phyloP scores from a whole-genome alignment of 2,888 invertebrate species.

The Campopleginae sp. region DNA sequence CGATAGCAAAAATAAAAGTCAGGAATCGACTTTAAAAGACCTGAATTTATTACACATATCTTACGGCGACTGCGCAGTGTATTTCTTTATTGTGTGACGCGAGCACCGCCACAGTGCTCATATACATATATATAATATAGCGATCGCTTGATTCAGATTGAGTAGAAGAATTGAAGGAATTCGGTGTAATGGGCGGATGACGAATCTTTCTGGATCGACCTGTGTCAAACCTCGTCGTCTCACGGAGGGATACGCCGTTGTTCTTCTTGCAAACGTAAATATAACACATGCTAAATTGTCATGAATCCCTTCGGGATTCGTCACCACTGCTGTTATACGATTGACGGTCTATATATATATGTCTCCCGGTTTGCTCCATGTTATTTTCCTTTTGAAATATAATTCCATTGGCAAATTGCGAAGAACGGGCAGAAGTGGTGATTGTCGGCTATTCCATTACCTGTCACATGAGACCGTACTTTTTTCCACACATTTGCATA shows the following conservation, averaged over 20 bases:
- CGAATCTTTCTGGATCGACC: constrained; percentile 44
- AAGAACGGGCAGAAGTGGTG: neutral
- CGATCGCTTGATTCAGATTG: constrained; percentile 49
- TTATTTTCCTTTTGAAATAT: neutral
- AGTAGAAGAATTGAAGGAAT: constrained; percentile 40
- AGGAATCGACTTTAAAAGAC: constrained; percentile 1
- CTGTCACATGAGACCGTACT: neutral
- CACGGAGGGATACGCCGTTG: constrained; percentile 2
- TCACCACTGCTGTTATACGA: no score
- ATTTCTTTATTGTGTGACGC: neutral
- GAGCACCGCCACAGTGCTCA: constrained; percentile 10
- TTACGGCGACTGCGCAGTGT: neutral
- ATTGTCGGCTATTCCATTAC: neutral
- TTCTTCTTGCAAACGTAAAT: constrained; percentile 21
- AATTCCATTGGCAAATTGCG: neutral
- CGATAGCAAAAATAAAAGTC: neutral
- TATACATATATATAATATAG: constrained; percentile 23
- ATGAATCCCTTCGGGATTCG: neutral
- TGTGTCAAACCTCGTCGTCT: constrained; percentile 4
- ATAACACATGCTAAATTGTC: neutral
- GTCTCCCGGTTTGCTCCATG: neutral
- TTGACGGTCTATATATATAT: constrained; percentile 2
- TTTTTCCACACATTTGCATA: neutral
- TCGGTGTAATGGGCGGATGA: constrained; percentile 63
- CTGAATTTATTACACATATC: neutral